Percentiles rank a stretch among this genome's conserved stretches.
phyloP scores from a whole-genome alignment of 2,888 invertebrate genomes.

The Drosophila helvetica region DNA sequence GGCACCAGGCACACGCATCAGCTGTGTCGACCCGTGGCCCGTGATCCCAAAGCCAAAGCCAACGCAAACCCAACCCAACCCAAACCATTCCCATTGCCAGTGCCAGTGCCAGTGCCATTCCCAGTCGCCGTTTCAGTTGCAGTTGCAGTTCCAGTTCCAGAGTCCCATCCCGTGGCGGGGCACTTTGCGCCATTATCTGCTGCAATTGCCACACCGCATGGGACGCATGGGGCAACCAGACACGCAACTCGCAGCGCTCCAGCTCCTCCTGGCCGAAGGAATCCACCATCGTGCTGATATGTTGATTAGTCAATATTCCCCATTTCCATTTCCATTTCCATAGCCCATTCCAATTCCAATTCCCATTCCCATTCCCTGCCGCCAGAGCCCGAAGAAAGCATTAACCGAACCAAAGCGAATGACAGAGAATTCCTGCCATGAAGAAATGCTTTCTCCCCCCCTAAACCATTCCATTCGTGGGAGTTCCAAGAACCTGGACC shows the following conservation, averaged over 20 bases:
- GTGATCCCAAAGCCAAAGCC: constrained; percentile 12
- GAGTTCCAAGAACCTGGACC: too few species aligned
- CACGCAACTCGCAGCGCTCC: constrained; percentile 46
- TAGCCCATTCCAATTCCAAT: not conserved
- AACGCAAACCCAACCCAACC: not conserved
- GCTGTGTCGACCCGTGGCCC: constrained; percentile 49
- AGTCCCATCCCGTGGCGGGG: constrained; percentile 37
- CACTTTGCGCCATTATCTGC: constrained; percentile 74
- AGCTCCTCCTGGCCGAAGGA: not conserved
- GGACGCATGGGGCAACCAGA: constrained; percentile 50
- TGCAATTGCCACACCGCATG: constrained; percentile 73
- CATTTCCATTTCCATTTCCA: constrained; percentile 17
- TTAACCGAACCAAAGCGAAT: constrained; percentile 60
- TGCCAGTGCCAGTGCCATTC: not conserved
- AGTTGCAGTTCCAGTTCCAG: constrained; percentile 1
- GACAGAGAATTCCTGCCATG: constrained; percentile 49
- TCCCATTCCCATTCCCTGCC: not conserved
- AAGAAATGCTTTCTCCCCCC: constrained; percentile 12
- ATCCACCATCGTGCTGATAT: constrained; percentile 68
- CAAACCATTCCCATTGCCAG: constrained; percentile 4
- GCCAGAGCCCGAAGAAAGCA: constrained; percentile 57
- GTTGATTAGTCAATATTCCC: constrained; percentile 72
- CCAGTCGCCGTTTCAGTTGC: not conserved
- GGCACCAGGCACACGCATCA: constrained; percentile 39
- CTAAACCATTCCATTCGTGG: too few species aligned